These are phyloP conservation scores for Puffinus mauretanicus DNA, from an alignment of 2,113 vertebrate genomes.

Conservation along the genomic window DNA sequence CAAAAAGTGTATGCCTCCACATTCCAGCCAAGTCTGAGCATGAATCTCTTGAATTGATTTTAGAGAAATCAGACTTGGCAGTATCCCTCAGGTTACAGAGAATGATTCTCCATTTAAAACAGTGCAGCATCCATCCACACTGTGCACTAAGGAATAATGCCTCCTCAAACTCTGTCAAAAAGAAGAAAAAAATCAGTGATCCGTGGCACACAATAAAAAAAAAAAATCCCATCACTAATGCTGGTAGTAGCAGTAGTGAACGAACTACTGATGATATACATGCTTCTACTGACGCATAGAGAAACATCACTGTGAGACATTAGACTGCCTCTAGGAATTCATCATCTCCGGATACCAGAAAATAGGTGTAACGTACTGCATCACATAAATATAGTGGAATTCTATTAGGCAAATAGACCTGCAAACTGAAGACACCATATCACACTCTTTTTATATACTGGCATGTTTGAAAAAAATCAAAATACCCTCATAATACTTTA, in stretches of 20 bases:
- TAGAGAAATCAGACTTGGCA: background rate
- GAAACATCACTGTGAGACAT: background rate
- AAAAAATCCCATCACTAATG: background rate
- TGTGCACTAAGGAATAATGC: background rate
- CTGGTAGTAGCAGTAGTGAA: background rate
- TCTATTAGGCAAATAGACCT: background rate
- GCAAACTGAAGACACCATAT: background rate
- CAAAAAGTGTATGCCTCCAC: background rate
- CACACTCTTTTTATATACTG: background rate
- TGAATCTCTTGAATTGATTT: conserved; percentile 29
- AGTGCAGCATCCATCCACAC: background rate
- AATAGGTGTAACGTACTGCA: background rate
- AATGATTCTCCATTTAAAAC: background rate
- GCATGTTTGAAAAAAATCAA: background rate
- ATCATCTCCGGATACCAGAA: background rate
- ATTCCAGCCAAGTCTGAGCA: conserved; percentile 4
- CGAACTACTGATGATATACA: background rate
- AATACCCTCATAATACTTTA: background rate
- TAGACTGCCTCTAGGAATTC: background rate
- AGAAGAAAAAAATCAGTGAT: background rate
- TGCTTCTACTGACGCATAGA: background rate
- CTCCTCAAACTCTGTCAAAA: background rate
- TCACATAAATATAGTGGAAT: background rate
- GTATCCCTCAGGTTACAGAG: conserved; percentile 12
- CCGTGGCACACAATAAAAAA: background rate